Conservation (phyloP, 2,888 invertebrate species). For the Diarsia brunnea region DNA sequence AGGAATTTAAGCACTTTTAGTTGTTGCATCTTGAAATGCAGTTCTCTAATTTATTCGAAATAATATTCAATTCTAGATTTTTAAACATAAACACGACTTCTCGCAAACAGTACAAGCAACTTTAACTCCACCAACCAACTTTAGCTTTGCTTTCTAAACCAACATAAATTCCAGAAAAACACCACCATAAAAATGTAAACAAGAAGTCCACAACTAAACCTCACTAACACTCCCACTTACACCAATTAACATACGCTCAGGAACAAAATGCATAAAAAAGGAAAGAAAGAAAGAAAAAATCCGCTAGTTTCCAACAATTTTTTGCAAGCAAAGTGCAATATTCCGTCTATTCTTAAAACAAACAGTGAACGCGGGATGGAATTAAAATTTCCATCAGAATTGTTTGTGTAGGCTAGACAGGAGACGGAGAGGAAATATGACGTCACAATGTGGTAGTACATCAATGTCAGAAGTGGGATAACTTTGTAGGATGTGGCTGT, state of each 20-base stretch:
- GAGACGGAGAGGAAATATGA: constrained; percentile 53
- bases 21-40: background rate
- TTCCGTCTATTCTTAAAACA: constrained; percentile 73
- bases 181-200: background rate
- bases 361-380: constrained; percentile 71
- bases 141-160: background rate
- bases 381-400: constrained; percentile 79
- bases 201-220: constrained; percentile 16
- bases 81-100: background rate
- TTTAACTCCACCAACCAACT: too few species aligned
- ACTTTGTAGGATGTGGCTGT: constrained; percentile 12
- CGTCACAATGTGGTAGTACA: constrained; percentile 52
- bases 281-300: constrained; percentile 9
- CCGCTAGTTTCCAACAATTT: constrained; percentile 49
- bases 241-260: constrained; percentile 42
- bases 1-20: too few species aligned
- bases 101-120: background rate
- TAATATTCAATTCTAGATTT: background rate
- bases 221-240: constrained; percentile 26
- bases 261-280: constrained; percentile 35
- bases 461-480: constrained; percentile 42
- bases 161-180: background rate
- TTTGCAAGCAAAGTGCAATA: constrained; percentile 68
- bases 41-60: background rate
- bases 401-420: constrained; percentile 71